A percentile compares a stretch with the other conserved stretches of the same genome.
phyloP scores from a whole-genome alignment of 2,888 invertebrate genomes.

The Dyspetes luteomarginatus region DNA sequence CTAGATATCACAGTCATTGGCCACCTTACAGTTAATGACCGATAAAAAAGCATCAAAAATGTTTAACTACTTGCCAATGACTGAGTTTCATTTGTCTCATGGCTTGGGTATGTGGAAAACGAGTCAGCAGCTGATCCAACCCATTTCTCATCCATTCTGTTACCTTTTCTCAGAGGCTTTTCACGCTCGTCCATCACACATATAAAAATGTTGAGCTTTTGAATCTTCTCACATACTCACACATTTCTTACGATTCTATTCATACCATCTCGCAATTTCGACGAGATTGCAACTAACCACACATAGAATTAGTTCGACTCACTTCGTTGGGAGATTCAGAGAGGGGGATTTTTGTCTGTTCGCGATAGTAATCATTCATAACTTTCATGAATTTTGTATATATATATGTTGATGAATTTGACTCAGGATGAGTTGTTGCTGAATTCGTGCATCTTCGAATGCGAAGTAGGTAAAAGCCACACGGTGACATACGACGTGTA shows the following conservation, averaged over 20 bases:
- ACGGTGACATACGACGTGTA: not conserved
- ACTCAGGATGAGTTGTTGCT: not conserved
- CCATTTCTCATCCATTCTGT: constrained; percentile 20
- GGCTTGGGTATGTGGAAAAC: constrained; percentile 8
- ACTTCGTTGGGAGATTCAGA: not conserved
- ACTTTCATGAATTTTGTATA: constrained; percentile 43
- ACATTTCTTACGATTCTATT: constrained; percentile 45
- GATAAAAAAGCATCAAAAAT: not conserved
- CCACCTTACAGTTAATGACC: not conserved
- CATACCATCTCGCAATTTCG: constrained; percentile 43
- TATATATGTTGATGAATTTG: constrained; percentile 21
- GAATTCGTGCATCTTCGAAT: constrained; percentile 23
- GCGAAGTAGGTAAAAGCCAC: constrained; percentile 21
- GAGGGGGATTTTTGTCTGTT: not conserved
- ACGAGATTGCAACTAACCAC: constrained; percentile 21
- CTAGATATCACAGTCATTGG: constrained; percentile 1
- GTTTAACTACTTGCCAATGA: constrained; percentile 19
- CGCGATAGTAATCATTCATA: constrained; percentile 54
- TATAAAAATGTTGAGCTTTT: not conserved
- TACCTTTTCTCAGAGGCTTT: constrained; percentile 24
- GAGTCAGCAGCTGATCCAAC: constrained; percentile 20
- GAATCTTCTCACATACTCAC: not conserved
- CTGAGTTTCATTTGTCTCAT: constrained; percentile 23
- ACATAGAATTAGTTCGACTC: constrained; percentile 2
- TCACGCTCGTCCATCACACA: constrained; percentile 12